Conservation (phyloP, 2,888 invertebrate species). For the Catocala fraxini region DNA sequence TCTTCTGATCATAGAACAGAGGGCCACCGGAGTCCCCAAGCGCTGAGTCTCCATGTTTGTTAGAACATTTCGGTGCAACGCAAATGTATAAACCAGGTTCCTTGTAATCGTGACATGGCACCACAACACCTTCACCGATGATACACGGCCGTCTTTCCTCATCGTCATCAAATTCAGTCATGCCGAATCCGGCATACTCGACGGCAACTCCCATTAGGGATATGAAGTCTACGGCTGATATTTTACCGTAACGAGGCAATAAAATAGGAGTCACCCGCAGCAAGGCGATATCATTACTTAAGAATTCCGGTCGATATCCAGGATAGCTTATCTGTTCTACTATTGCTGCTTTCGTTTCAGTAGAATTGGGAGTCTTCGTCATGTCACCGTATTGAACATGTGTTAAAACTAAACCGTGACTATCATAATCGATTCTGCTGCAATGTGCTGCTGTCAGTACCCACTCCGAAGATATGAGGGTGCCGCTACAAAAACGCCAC, state of each 20-base stretch:
- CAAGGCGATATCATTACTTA: too few relatives aligned
- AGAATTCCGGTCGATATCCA: not conserved
- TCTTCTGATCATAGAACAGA: constrained; percentile 17
- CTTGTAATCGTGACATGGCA: not conserved
- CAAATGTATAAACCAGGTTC: constrained; percentile 8
- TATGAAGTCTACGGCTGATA: constrained; percentile 29
- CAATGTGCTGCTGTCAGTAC: constrained; percentile 29
- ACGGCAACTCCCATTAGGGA: constrained; percentile 12
- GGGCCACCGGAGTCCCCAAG: constrained; percentile 19
- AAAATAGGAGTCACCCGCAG: constrained; percentile 6
- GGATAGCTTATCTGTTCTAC: not conserved
- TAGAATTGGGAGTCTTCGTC: not conserved
- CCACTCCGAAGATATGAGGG: constrained; percentile 27
- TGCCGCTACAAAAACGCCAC: constrained; percentile 18
- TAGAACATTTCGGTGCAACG: constrained; percentile 13
- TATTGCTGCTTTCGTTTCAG: not conserved
- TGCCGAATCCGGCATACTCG: constrained; percentile 5
- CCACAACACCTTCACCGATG: constrained; percentile 8
- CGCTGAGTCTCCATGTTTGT: fast-evolving
- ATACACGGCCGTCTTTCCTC: not conserved
- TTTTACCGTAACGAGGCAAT: not conserved
- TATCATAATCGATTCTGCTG: not conserved
- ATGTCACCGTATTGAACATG: not conserved
- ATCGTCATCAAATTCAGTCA: not conserved
- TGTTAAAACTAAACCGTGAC: not conserved